These are phyloP conservation scores for Rhabdornis inornatus DNA, from an alignment of 2,113 vertebrate species.

Conservation along the genomic window DNA sequence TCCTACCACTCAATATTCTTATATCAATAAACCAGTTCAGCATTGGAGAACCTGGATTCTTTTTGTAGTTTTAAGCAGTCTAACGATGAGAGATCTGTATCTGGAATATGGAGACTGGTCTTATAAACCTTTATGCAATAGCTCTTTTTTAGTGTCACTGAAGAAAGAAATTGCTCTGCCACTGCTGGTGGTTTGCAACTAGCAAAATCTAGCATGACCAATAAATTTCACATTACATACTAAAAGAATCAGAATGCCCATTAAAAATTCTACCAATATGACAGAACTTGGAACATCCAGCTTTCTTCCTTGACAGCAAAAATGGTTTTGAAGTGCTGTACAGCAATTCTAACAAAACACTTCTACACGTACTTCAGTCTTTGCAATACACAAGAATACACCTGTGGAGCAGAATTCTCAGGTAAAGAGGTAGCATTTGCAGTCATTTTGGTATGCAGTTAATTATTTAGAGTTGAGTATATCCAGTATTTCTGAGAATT, in stretches of 20 bases:
- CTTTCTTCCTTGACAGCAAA: background rate
- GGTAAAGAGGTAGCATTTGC: background rate
- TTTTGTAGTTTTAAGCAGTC: background rate
- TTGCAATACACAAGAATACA: background rate
- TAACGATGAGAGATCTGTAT: background rate
- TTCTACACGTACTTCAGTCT: fast-evolving
- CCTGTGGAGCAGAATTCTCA: background rate
- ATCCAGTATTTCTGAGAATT: background rate
- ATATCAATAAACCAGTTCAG: background rate
- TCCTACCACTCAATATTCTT: background rate
- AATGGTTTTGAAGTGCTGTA: background rate
- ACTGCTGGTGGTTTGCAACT: background rate
- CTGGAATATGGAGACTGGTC: background rate
- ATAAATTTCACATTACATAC: background rate
- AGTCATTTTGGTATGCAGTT: background rate
- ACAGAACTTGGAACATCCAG: background rate
- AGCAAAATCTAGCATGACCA: background rate
- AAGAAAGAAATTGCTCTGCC: background rate
- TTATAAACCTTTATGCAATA: background rate
- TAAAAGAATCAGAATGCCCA: background rate
- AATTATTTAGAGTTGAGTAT: background rate
- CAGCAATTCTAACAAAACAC: background rate
- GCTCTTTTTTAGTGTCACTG: background rate
- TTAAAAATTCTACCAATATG: background rate
- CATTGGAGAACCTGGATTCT: background rate